Evolutionary conservation across 2,113 vertebrate species (phyloP).

Genomic region (Hippocampus guttulatus): DNA sequence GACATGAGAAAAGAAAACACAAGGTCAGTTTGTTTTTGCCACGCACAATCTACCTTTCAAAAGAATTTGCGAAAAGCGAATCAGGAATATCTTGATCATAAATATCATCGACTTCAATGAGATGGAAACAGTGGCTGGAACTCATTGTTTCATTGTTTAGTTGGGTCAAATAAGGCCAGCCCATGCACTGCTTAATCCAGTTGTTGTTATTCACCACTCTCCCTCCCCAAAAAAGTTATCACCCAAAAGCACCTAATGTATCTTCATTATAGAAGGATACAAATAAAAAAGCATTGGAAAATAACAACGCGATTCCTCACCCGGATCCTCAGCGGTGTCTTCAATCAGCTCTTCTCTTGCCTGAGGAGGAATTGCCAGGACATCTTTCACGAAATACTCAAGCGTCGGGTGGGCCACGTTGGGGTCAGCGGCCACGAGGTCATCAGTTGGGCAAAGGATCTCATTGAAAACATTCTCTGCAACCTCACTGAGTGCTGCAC

Average conservation of each 20-base stretch:
- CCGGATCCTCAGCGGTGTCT: constrained; percentile 33
- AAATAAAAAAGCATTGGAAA: background rate
- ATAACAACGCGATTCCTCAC: constrained; percentile 20
- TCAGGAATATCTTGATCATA: background rate
- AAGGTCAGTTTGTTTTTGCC: background rate
- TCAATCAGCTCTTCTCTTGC: background rate
- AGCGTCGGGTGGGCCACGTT: constrained; percentile 28
- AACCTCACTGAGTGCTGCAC: constrained; percentile 18
- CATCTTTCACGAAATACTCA: constrained; percentile 33
- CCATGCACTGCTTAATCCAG: constrained; percentile 22
- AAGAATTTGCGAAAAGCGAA: constrained; percentile 8
- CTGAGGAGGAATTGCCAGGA: background rate
- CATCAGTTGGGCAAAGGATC: constrained; percentile 48
- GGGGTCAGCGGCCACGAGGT: constrained; percentile 34
- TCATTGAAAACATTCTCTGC: constrained; percentile 49
- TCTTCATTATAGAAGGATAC: background rate
- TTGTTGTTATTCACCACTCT: constrained; percentile 16
- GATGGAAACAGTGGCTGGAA: constrained; percentile 2
- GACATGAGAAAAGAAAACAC: constrained; percentile 6
- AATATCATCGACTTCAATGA: background rate
- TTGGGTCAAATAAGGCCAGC: constrained; percentile 5
- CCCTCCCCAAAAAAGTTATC: background rate
- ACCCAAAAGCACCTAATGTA: background rate
- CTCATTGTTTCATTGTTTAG: background rate
- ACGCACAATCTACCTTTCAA: background rate